Conservation (phyloP, 2,113 vertebrate species). For the Entomyzon cyanotis region DNA sequence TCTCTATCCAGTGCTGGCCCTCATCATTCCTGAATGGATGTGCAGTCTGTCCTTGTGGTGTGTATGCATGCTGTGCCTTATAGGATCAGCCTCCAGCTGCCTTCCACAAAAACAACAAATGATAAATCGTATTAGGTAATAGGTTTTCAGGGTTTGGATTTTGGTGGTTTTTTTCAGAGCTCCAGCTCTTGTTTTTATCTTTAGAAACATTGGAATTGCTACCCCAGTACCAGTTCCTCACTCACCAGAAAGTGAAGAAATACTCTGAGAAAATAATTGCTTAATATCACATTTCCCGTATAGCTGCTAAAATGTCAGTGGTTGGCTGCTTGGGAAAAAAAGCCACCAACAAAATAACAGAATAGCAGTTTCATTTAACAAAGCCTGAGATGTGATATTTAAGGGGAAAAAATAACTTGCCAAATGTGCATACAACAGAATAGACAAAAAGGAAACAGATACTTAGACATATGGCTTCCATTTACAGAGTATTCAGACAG, state of each 20-base stretch:
- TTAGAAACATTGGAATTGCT: conserved; percentile 16
- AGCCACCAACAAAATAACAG: conserved; percentile 6
- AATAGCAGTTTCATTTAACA: conserved; percentile 56
- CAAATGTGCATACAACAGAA: conserved; percentile 39
- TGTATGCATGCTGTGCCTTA: neutral
- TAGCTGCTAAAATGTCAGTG: conserved; percentile 48
- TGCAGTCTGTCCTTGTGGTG: neutral
- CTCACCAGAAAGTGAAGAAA: conserved; percentile 29
- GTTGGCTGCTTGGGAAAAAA: neutral
- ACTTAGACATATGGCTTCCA: conserved; percentile 46
- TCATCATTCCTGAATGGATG: neutral
- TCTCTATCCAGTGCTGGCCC: neutral
- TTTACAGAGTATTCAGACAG: neutral
- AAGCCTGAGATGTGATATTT: conserved; percentile 49
- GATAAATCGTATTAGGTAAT: neutral
- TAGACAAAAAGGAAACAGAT: conserved; percentile 42
- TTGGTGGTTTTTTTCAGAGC: neutral
- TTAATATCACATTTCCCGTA: conserved; percentile 55
- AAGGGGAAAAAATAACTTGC: conserved; percentile 29
- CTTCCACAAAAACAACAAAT: neutral
- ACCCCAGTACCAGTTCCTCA: neutral
- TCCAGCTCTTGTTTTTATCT: conserved; percentile 41
- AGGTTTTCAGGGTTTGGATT: conserved; percentile 25
- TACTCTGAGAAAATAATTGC: conserved; percentile 46
- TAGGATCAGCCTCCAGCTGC: neutral